These are phyloP conservation scores for Sebastes itinus DNA, from an alignment of 2,797 vertebrate species.

Conservation along the genomic window DNA sequence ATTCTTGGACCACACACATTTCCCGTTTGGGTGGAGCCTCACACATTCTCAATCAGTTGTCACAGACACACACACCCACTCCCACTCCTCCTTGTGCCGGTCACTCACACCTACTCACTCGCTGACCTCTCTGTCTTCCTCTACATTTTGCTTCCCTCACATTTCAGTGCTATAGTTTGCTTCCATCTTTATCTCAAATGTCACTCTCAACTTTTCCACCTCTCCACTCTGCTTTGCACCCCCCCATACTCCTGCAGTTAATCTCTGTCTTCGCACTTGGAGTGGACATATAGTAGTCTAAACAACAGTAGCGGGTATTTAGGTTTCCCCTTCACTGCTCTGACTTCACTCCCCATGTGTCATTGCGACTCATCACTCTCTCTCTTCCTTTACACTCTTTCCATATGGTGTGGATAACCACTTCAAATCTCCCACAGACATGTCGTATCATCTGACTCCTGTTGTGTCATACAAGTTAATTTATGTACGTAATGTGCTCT, in stretches of 20 bases:
- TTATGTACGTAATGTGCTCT: not conserved
- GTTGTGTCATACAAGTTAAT: not conserved
- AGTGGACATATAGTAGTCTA: not conserved
- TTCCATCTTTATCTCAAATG: not conserved
- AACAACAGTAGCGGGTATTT: constrained; percentile 26
- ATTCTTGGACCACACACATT: constrained; percentile 38
- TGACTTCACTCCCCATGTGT: constrained; percentile 10
- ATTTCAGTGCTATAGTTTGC: not conserved
- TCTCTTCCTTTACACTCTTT: not conserved
- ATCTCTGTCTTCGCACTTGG: not conserved
- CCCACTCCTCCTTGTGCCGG: constrained; percentile 15
- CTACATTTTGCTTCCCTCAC: not conserved
- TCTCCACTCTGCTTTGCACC: not conserved
- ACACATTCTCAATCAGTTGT: constrained; percentile 35
- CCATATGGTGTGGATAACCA: constrained; percentile 14
- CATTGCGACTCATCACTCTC: not conserved
- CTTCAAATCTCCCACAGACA: constrained; percentile 5
- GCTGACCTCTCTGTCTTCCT: constrained; percentile 17
- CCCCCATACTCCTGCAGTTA: not conserved
- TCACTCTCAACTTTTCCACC: not conserved
- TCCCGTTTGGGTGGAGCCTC: constrained; percentile 36
- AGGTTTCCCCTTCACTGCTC: constrained; percentile 4
- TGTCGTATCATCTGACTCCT: not conserved
- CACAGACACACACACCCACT: constrained; percentile 21
- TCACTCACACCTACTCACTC: constrained; percentile 29